Evolutionary conservation across 2,797 vertebrate genomes (phyloP), one percentile per base, ranked within the genome.

Genomic region (Notolabrus celidotus): DNA sequence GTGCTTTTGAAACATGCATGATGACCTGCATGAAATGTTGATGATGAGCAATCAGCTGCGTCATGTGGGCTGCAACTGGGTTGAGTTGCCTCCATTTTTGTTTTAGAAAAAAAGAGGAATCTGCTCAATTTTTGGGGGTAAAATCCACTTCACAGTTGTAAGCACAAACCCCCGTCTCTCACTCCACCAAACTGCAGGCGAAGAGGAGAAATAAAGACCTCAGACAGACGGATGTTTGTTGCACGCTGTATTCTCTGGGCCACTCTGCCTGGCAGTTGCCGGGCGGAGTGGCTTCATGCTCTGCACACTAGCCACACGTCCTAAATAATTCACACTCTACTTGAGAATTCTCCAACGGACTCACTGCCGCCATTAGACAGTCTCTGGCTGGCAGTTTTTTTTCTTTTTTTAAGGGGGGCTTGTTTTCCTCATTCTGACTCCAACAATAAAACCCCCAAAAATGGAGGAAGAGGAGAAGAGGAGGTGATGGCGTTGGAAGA

Each of bases 271-370:
- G 77, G 16, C 45, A 72, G 80, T 86, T 74, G 84, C 68, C 59
- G 74, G 84, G 80, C 46, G 61, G 89, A 77, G 85, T 81, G 86
- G 83, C 88, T 91, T 80, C 81, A 84, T 87, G 79, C 86, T 80
- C 86, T 80, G 80, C 86, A 86, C 87, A 83, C 84, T 82, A 73
- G 88, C 89, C 89, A 89, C 90, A 90, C 84, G 63, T 84, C 71
- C 87, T 93, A 91, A 91, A 93, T 93, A 93, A 93, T 93, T 93
- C 89, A 93, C 86, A 86, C 88, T 81, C 89, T 92, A 82, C 90
- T 92, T 90, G 89, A 91, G 85, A 86, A 91, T 92, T 91, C 92
- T 91, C 89, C 86, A 85, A 86, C 88, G 80, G 84, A 90, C 89
- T 84, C 86, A 49, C 80, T 77, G 85, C 89, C 82, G 84, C 88